Base-by-base conservation (phyloP, 2,888 invertebrate genomes). In the Caenorhabditis panamensis region DNA sequence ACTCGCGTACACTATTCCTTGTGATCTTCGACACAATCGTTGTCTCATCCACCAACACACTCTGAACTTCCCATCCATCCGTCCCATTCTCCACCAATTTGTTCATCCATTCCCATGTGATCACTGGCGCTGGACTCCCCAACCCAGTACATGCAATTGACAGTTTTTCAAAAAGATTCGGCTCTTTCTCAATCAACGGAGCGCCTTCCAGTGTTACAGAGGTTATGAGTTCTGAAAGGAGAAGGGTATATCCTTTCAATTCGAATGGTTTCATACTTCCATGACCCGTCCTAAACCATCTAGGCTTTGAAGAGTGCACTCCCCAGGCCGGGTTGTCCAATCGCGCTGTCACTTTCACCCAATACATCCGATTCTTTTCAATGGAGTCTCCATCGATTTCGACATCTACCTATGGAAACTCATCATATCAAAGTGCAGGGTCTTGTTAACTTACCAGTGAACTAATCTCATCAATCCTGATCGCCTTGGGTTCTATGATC, bases 241-340 rank as follows among this genome's bases (percentile, higher is more conserved):
- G n/a, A n/a, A n/a, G n/a, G n/a, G n/a, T n/a, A n/a, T n/a, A n/a
- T n/a, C n/a, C n/a, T n/a, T n/a, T n/a, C n/a, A n/a, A n/a, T n/a
- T n/a, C 20, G 13, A 59, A 58, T 26, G 24, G 26, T 9, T 24
- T 61, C 82, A 37, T n/a, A 84, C 84, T 84, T 75, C 86, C 86
- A 66, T 73, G 67, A 47, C 83, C 83, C n/a, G 86, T 86, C 31
- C 77, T 53, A 56, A 86, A 76, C 76, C 82, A 73, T 59, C 82
- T 68, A 0, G 86, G 86, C 51, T 86, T 86, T 3, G 86, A 86
- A n/a, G 84, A 76, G 44, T 83, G 86, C 51, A 84, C 61, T 16
- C 79, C 67, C 58, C 86, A 72, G 13, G 83, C 54, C 2, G 82
- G 83, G 37, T 84, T 82, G 20, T 63, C 72, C 54, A 84, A 20